Percentiles rank a stretch among this genome's conserved stretches.
Evolutionary conservation across 2,888 invertebrate species (phyloP).

Genomic region (Scelioninae gen. 2): DNA sequence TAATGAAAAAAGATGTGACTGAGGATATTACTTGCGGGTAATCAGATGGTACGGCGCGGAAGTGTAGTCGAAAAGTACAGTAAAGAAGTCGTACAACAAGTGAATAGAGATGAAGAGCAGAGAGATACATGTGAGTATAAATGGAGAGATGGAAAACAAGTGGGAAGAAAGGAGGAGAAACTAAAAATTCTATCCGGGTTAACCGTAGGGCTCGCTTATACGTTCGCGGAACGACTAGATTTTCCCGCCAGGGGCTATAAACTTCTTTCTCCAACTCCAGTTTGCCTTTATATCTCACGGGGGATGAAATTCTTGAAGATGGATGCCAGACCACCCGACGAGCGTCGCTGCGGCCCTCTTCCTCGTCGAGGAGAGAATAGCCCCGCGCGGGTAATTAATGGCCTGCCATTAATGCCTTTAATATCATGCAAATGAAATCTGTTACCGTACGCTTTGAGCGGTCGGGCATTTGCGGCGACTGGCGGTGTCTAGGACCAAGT

Average conservation of each 20-base stretch:
- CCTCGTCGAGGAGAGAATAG: conserved; percentile 41
- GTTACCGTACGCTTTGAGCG: conserved; percentile 53
- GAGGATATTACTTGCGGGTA: too few relatives aligned
- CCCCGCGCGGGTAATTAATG: conserved; percentile 67
- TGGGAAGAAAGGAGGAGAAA: conserved; percentile 27
- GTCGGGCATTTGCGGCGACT: conserved; percentile 57
- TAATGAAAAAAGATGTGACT: too few relatives aligned
- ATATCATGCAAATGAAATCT: conserved; percentile 69
- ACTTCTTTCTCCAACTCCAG: conserved; percentile 58
- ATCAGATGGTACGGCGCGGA: too few relatives aligned
- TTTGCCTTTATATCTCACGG: conserved; percentile 67
- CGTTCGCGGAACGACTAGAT: conserved; percentile 57
- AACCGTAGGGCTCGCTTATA: conserved; percentile 59
- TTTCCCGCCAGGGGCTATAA: conserved; percentile 62
- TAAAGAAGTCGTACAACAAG: too few relatives aligned
- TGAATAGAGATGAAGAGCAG: too few relatives aligned
- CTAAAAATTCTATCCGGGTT: conserved; percentile 62
- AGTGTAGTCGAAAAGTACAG: too few relatives aligned
- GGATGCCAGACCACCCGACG: conserved; percentile 67
- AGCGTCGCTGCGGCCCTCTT: conserved; percentile 42
- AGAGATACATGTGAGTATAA: too few relatives aligned
- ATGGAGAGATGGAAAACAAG: conserved; percentile 33
- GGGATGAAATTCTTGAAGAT: conserved; percentile 69
- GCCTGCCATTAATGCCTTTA: conserved; percentile 68
- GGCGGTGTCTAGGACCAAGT: conserved; percentile 35